Base-by-base conservation (phyloP, 2,888 invertebrate genomes). In the Lydus trimaculatus region DNA sequence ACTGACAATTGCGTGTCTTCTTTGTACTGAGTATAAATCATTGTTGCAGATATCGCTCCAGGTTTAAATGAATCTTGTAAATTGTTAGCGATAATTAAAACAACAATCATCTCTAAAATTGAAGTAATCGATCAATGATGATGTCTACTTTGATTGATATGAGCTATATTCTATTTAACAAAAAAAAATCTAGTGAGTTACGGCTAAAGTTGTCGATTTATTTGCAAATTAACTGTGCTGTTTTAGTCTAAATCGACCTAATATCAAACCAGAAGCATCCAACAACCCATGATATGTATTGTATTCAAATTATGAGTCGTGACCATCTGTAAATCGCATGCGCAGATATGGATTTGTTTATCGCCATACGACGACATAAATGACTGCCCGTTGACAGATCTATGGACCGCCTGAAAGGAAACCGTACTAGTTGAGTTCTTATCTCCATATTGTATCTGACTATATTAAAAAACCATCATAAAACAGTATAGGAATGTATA, bases 281-380 rank as follows among this genome's bases (percentile, higher is more conserved):
- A 8, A 52, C 7, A 11, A 52, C 7, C 9, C 52, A 74, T 78
- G 77, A 78, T 75, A 76, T 72, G 78, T 75, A 85, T 85, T 85
- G 85, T 85, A 85, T 85, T 85, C 84, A 85, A 85, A 85, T 85
- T 84, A 82, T 80, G 78, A 81, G 80, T 84, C 84, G 84, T 84
- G 84, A 84, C 84, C 81, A 73, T 78, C 76, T 75, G 73, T 74
- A 75, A 80, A 76, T 78, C 81, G 82, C 82, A 81, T 83, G 83
- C 83, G 82, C 83, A 80, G 84, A 84, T 84, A 80, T 79, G 82
- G 82, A 83, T 84, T 83, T 84, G 83, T 83, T 84, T 84, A 84
- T 84, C 81, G 81, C 80, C 77, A 72, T 72, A 73, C 74, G 72
- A 73, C 80, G 83, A 82, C 84, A 84, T 85, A 85, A 85, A 84